These are phyloP conservation scores for Megaceryle alcyon DNA, from an alignment of 2,797 vertebrate genomes.

Conservation along the genomic window DNA sequence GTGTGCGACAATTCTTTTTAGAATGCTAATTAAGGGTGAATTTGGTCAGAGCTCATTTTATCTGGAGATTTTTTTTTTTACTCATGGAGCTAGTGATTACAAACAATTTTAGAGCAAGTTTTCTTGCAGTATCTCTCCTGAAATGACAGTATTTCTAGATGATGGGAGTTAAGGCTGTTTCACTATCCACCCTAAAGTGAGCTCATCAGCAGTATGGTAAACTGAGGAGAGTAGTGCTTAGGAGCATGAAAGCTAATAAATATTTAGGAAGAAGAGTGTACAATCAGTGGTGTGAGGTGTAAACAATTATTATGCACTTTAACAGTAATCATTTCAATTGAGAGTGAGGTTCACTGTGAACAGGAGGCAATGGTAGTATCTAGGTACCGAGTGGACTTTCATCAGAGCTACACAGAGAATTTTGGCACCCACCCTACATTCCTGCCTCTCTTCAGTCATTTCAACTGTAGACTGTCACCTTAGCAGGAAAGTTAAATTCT, in stretches of 20 bases:
- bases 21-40: not conserved
- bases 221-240: not conserved
- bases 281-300: not conserved
- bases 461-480: not conserved
- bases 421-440: not conserved
- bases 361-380: too few relatives aligned
- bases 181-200: rapidly evolving
- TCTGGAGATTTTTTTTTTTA: not conserved
- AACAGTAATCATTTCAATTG: not conserved
- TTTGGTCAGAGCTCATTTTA: not conserved
- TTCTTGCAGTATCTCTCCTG: not conserved
- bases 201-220: not conserved
- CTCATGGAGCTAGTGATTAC: not conserved
- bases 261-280: not conserved
- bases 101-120: not conserved
- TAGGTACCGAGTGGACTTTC: not conserved
- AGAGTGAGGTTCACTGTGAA: not conserved
- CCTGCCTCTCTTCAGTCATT: not conserved
- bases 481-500: not conserved
- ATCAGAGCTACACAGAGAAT: not conserved
- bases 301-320: not conserved
- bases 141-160: not conserved
- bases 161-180: not conserved
- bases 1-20: not conserved
- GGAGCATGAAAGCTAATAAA: not conserved